Percentiles rank a stretch among this genome's conserved stretches.
Conservation (phyloP, 2,888 invertebrate species). For the Hydraecia micacea region DNA sequence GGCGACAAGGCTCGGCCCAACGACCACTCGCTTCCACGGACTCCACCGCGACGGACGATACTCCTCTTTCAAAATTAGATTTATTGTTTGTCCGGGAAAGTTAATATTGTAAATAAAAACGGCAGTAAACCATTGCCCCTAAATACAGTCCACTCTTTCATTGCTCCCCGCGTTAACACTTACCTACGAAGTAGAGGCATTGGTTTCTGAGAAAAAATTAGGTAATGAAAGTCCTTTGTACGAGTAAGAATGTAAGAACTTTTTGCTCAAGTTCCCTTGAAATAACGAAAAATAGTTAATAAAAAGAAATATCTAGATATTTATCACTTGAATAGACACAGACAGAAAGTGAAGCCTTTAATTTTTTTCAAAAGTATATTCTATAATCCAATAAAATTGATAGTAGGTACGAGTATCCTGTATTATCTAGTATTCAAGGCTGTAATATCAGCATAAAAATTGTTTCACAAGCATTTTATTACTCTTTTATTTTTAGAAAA, state of each 20-base stretch:
- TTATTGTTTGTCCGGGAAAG: too few species aligned
- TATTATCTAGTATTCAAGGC: background rate
- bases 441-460: background rate
- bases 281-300: background rate
- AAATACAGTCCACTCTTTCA: too few species aligned
- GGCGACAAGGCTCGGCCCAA: too few species aligned
- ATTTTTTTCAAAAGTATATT: slow-evolving; percentile 3
- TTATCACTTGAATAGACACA: slow-evolving; percentile 1
- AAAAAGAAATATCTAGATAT: background rate
- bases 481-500: background rate
- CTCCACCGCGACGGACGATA: too few species aligned
- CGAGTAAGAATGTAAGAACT: background rate
- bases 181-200: background rate
- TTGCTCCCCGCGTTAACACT: too few species aligned
- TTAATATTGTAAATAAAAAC: too few species aligned
- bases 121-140: too few species aligned
- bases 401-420: too few species aligned
- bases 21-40: too few species aligned
- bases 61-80: too few species aligned
- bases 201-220: background rate
- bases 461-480: background rate
- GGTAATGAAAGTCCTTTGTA: background rate
- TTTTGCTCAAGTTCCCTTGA: background rate
- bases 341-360: background rate
- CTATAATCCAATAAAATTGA: background rate